Evolutionary conservation across 2,888 invertebrate species (phyloP).

Genomic region (Pardosa pseudoannulata): DNA sequence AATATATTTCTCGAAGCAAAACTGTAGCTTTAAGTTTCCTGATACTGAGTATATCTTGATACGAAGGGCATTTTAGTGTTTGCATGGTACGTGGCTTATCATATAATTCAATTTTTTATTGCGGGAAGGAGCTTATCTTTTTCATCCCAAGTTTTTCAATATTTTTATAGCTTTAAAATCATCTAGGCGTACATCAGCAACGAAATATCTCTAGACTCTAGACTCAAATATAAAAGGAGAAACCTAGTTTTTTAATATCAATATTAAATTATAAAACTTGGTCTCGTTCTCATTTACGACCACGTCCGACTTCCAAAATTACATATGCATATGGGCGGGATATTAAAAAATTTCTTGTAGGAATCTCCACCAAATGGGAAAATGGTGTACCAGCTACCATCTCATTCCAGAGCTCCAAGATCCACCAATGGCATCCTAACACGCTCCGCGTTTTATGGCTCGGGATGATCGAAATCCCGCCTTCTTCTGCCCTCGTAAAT

Average conservation of each 20-base stretch:
- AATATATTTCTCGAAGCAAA: no score
- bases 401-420: not conserved
- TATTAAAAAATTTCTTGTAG: not conserved
- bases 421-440: not conserved
- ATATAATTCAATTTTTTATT: no score
- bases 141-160: not conserved
- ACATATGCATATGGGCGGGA: slow-evolving; percentile 9
- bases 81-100: no score
- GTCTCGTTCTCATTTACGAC: not conserved
- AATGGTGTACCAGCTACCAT: not conserved
- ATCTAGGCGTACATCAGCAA: not conserved
- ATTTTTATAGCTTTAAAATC: not conserved
- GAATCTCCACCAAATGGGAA: not conserved
- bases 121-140: not conserved
- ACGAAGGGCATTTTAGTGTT: no score
- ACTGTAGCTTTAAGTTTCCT: no score
- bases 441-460: slow-evolving; percentile 35
- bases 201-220: not conserved
- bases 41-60: no score
- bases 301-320: not conserved
- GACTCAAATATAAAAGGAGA: not conserved
- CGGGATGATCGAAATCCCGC: slow-evolving; percentile 60
- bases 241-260: not conserved
- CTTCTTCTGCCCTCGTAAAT: slow-evolving; percentile 20
- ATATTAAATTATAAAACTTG: not conserved